phyloP scores from a whole-genome alignment of 2,797 vertebrate genomes.

The Psittacula derbiana region DNA sequence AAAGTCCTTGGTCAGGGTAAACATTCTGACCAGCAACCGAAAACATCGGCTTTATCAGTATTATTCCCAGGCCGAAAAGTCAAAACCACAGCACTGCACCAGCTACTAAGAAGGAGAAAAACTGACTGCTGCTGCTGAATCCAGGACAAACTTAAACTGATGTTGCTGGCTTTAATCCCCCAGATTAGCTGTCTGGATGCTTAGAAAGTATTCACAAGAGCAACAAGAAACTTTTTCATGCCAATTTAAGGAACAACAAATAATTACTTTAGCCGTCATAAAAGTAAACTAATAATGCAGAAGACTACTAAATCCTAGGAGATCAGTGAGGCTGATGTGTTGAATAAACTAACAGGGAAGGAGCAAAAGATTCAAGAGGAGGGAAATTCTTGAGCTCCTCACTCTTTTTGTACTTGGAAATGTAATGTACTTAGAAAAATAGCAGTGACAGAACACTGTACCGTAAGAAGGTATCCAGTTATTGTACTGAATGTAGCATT shows the following conservation, averaged over 20 bases:
- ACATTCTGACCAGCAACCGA: too few relatives aligned
- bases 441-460: background rate
- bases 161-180: background rate
- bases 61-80: too few relatives aligned
- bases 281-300: background rate
- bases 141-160: background rate
- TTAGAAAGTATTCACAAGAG: background rate
- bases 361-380: background rate
- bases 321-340: background rate
- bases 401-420: too few relatives aligned
- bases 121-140: too few relatives aligned
- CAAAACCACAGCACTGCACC: too few relatives aligned
- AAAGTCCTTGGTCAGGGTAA: too few relatives aligned
- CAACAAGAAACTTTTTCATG: conserved; percentile 13
- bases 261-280: background rate
- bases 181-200: background rate
- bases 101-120: too few relatives aligned
- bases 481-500: background rate
- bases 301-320: background rate
- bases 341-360: background rate
- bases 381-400: background rate
- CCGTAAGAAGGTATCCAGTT: background rate
- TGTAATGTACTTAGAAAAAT: background rate
- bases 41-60: too few relatives aligned
- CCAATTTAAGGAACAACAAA: background rate